Evolutionary conservation across 2,113 vertebrate species (phyloP).

Genomic region (Larimichthys polyactis): DNA sequence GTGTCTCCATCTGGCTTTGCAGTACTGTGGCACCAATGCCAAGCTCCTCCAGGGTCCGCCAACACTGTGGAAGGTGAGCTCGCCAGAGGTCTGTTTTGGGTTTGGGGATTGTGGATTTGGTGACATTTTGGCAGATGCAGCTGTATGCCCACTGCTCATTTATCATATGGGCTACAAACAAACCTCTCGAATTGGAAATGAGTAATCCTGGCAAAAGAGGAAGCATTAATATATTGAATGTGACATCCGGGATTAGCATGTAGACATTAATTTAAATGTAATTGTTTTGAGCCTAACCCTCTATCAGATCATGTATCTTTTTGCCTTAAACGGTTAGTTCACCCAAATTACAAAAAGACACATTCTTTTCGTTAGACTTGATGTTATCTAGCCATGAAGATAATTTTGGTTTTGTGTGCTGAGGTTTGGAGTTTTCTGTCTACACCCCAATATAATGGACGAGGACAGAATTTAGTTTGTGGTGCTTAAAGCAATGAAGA

Average conservation of each 20-base stretch:
- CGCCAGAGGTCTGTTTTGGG: conserved; percentile 30
- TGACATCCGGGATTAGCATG: conserved; percentile 28
- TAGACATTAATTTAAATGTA: conserved; percentile 26
- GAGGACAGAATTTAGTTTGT: background rate
- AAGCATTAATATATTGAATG: conserved; percentile 9
- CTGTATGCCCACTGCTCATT: conserved; percentile 28
- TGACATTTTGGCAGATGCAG: conserved; percentile 18
- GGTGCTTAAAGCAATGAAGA: background rate
- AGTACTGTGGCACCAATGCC: conserved; percentile 90
- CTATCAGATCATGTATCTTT: background rate
- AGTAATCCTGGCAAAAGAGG: conserved; percentile 23
- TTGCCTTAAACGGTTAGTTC: background rate
- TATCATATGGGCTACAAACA: conserved; percentile 36
- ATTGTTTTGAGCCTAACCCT: background rate
- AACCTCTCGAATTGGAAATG: conserved; percentile 4
- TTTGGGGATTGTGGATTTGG: conserved; percentile 18
- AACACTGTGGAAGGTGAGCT: conserved; percentile 97
- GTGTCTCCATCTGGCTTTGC: conserved; percentile 94
- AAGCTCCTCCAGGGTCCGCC: conserved; percentile 93
- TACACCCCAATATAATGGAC: background rate
- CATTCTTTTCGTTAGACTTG: background rate
- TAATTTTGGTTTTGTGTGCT: conserved; percentile 5
- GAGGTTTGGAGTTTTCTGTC: background rate
- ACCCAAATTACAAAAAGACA: background rate
- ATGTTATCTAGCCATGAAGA: background rate